Base-by-base conservation (phyloP, 2,797 vertebrate species). In the Eleutherodactylus coqui region DNA sequence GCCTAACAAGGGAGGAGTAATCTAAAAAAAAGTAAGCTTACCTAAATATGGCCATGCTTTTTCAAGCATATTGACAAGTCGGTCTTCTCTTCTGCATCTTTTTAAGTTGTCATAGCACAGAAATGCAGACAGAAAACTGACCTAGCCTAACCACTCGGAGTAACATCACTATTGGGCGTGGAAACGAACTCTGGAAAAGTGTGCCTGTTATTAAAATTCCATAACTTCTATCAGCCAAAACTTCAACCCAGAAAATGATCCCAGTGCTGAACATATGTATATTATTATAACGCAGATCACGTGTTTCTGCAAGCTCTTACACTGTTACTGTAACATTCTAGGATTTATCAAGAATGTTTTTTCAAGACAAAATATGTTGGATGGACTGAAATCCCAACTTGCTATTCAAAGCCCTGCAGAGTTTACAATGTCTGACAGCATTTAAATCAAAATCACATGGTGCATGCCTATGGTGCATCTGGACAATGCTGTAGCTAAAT, bases 131-230 rank as follows among this genome's bases (percentile, higher is more conserved):
- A 27, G 14, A 72, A 85, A 73, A 41, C 55, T 64, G 41, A 62
- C 69, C 27, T 49, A 16, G 55, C 10, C 29, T 76, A 64, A 29
- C 41, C 29, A 34, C 69, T 34, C 17, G 53, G 29, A 29, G 78
- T 64, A 85, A 85, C 77, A 80, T 60, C 51, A 86, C 85, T 86
- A 67, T 79, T 75, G 85, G 72, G 79, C 60, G 69, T 75, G 77
- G 82, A 82, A 67, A 81, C 67, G 64, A 81, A 43, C 78, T 76
- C 69, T 73, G 79, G 70, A 81, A 81, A 86, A 64, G 84, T 86
- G 84, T 82, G 78, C 55, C 85, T 86, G 77, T 75, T 86, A 81
- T 86, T 82, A 86, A 86, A 86, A 72, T 86, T 75, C 67, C 29
- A 45, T 67, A 62, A 81, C 85, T 53, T 64, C 58, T 55, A 64